Evolutionary conservation across 2,113 vertebrate species (phyloP).

Genomic region (Lagopus leucura): DNA sequence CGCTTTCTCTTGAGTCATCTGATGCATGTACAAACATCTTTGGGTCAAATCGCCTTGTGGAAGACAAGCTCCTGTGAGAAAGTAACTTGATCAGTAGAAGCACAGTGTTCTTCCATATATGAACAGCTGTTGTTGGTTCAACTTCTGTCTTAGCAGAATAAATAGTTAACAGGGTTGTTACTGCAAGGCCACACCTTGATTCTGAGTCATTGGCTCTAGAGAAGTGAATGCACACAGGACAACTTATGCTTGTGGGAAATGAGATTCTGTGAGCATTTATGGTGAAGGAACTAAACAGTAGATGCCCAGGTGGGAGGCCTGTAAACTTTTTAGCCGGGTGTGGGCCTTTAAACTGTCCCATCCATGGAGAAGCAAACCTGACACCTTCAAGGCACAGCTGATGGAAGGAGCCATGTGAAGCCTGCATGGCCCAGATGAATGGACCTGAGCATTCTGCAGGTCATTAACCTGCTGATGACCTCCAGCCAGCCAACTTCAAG

Average conservation of each 20-base stretch:
- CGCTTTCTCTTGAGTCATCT: background rate
- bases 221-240: background rate
- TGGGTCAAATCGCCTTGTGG: background rate
- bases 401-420: background rate
- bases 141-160: background rate
- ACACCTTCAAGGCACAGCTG: background rate
- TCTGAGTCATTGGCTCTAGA: background rate
- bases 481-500: background rate
- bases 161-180: conserved; percentile 30
- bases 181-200: conserved; percentile 21
- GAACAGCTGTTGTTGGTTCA: background rate
- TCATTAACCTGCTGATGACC: background rate
- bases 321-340: background rate
- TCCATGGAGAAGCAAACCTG: fast-evolving
- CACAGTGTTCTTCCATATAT: background rate
- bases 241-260: background rate
- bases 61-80: background rate
- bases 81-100: background rate
- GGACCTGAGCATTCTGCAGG: background rate
- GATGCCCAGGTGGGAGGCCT: background rate
- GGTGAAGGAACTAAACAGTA: background rate
- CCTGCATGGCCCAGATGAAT: background rate
- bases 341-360: background rate
- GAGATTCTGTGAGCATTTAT: background rate
- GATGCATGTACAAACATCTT: background rate